Percentiles rank a stretch among this genome's conserved stretches.
Evolutionary conservation across 1,140 invertebrate genomes (phyloP).

Genomic region (Calliopsis andreniformis): DNA sequence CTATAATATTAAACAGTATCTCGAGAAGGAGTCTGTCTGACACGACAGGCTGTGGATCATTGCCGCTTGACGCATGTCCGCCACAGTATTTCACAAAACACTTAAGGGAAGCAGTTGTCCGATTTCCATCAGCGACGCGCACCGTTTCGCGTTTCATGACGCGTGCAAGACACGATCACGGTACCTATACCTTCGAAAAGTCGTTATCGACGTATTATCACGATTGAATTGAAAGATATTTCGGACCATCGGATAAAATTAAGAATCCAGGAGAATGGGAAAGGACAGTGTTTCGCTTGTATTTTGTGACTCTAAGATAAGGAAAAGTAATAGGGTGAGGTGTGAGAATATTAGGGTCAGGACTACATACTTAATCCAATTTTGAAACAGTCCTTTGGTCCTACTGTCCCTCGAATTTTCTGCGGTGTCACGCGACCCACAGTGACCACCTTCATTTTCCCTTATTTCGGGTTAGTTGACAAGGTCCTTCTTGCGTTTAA

Average conservation of each 20-base stretch:
- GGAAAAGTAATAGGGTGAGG: conserved; percentile 14
- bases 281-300: conserved; percentile 50
- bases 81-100: conserved; percentile 32
- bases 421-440: conserved; percentile 36
- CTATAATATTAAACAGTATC: no score
- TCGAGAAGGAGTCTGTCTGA: no score
- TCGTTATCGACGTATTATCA: conserved; percentile 44
- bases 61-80: no score
- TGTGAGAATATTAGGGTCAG: conserved; percentile 31
- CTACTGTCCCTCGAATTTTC: conserved; percentile 39
- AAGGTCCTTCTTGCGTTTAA: neutral
- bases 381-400: conserved; percentile 34
- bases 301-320: conserved; percentile 20
- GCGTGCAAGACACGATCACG: conserved; percentile 45
- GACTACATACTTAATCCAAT: conserved; percentile 36
- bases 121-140: conserved; percentile 48
- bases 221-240: conserved; percentile 54
- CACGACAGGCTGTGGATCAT: no score
- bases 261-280: neutral
- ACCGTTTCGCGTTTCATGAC: conserved; percentile 15
- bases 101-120: conserved; percentile 50
- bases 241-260: conserved; percentile 44
- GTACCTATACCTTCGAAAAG: conserved; percentile 38
- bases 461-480: neutral
- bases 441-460: conserved; percentile 23